A percentile compares a stretch with the other conserved stretches of the same genome.
Evolutionary conservation across 1,140 invertebrate species (phyloP).

Genomic region (Neoseiulus cucumeris): DNA sequence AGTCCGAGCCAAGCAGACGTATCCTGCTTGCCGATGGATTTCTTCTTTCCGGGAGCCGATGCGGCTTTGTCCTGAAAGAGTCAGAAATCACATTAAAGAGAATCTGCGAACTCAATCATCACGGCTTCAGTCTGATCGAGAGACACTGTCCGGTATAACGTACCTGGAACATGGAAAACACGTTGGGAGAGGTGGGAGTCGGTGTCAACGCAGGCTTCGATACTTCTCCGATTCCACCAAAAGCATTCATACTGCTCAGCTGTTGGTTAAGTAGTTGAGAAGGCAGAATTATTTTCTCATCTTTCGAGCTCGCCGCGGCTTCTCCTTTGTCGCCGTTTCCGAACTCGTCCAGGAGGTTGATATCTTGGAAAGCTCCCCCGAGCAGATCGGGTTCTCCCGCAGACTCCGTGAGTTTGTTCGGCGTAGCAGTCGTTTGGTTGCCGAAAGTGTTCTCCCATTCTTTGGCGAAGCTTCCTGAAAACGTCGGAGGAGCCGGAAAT

Average conservation of each 20-base stretch:
- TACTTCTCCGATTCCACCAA: background rate
- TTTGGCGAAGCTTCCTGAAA: constrained; percentile 1
- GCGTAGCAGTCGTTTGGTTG: background rate
- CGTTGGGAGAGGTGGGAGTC: no score
- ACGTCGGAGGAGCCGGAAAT: background rate
- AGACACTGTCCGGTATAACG: no score
- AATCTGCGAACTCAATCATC: no score
- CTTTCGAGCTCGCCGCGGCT: background rate
- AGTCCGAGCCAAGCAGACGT: constrained; percentile 59
- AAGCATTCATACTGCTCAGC: background rate
- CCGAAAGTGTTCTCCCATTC: constrained; percentile 8
- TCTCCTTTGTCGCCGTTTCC: background rate
- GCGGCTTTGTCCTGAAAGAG: no score
- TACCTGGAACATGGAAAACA: no score
- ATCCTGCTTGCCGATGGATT: constrained; percentile 26
- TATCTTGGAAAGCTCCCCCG: background rate
- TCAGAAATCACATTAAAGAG: no score
- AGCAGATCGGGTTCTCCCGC: background rate
- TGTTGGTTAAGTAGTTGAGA: constrained; percentile 5
- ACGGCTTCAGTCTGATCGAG: no score
- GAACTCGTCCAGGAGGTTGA: background rate
- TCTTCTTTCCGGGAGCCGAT: background rate
- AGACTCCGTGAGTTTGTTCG: background rate
- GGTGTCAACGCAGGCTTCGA: no score
- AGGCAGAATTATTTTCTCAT: background rate